Evolutionary conservation across 2,888 invertebrate species (phyloP).

Genomic region (Onchidella celtica): DNA sequence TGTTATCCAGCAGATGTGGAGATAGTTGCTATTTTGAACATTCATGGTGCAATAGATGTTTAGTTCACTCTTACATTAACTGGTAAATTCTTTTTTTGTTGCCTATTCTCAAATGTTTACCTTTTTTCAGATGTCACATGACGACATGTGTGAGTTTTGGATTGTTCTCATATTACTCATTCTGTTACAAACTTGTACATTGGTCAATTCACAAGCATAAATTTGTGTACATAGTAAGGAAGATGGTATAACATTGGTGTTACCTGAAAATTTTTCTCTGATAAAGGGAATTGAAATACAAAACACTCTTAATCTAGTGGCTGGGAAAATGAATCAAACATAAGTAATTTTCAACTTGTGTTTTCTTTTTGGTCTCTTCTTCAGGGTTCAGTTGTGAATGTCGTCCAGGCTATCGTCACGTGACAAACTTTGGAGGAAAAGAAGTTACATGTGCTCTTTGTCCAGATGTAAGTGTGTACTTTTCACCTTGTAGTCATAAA

Average conservation of each 20-base stretch:
- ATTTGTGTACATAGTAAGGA: too few species aligned
- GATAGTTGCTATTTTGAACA: too few species aligned
- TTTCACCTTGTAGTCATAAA: too few species aligned
- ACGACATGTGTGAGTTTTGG: too few species aligned
- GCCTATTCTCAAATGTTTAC: not conserved
- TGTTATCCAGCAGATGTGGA: too few species aligned
- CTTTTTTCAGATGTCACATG: not conserved
- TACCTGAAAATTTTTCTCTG: too few species aligned
- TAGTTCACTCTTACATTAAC: not conserved
- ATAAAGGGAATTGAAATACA: too few species aligned
- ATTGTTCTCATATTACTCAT: too few species aligned
- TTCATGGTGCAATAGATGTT: too few species aligned
- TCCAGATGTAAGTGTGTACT: conserved; percentile 44
- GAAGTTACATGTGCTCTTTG: conserved; percentile 67
- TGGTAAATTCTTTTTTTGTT: not conserved
- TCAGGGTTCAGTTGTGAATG: conserved; percentile 73
- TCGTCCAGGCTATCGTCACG: conserved; percentile 63
- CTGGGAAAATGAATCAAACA: not conserved
- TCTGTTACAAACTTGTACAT: too few species aligned
- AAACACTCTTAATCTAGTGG: not conserved
- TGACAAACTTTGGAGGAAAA: conserved; percentile 65
- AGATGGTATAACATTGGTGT: too few species aligned
- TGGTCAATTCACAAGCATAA: too few species aligned
- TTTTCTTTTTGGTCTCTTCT: conserved; percentile 46
- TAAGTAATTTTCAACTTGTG: not conserved